Conservation (phyloP, 2,797 vertebrate species). For the Chaetophractus vellerosus region DNA sequence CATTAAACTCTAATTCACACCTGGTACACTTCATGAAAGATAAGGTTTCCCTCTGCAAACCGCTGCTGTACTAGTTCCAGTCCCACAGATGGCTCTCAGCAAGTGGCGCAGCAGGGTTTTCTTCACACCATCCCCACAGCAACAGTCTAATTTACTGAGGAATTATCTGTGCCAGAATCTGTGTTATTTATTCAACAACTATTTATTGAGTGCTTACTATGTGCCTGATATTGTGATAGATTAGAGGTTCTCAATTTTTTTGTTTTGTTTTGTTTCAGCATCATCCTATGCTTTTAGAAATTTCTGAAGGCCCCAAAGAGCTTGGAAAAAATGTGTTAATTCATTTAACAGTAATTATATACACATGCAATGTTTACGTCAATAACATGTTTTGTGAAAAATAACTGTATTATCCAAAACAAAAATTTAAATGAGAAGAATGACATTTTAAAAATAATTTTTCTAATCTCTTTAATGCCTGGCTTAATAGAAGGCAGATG, state of each 20-base stretch:
- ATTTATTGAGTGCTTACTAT: neutral
- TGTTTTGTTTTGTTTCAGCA: neutral
- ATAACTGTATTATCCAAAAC: neutral
- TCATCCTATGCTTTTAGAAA: neutral
- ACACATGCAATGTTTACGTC: neutral
- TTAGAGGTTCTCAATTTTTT: neutral
- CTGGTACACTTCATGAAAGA: neutral
- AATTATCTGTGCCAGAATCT: neutral
- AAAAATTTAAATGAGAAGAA: neutral
- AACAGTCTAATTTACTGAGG: neutral
- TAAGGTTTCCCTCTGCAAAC: neutral
- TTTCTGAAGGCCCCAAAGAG: neutral
- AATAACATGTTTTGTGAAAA: neutral
- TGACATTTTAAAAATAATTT: neutral
- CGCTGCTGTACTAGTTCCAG: neutral
- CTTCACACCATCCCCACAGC: neutral
- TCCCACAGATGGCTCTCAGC: neutral
- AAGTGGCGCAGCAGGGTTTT: neutral
- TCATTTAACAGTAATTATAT: neutral
- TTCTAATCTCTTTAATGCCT: neutral
- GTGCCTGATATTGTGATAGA: neutral
- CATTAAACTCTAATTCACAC: neutral
- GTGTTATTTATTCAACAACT: neutral
- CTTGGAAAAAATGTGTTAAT: neutral
- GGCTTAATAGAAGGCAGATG: neutral